A percentile compares a stretch with the other conserved stretches of the same genome.
phyloP scores from a whole-genome alignment of 2,888 invertebrate species.

The Cephus sareptanus region DNA sequence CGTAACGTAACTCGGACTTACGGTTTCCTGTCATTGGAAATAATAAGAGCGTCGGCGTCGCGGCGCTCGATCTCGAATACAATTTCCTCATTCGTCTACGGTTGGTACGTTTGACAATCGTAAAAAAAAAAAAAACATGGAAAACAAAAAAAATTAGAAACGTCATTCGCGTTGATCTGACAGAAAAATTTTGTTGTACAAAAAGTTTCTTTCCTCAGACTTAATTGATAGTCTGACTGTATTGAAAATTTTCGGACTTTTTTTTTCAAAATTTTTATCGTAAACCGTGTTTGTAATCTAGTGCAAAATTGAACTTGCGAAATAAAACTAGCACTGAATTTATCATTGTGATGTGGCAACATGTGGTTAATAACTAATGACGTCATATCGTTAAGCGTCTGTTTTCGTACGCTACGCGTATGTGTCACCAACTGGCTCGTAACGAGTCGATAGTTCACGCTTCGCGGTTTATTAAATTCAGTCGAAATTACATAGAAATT shows the following conservation, averaged over 20 bases:
- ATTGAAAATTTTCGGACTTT: too few relatives aligned
- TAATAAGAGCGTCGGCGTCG: background rate
- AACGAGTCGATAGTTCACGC: background rate
- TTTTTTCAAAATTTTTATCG: too few relatives aligned
- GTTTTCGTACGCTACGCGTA: background rate
- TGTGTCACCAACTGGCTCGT: background rate
- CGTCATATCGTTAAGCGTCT: background rate
- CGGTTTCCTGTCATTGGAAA: background rate
- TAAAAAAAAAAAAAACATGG: background rate
- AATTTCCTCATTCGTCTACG: background rate
- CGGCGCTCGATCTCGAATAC: background rate
- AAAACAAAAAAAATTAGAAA: background rate
- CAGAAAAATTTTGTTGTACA: background rate
- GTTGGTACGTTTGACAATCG: background rate
- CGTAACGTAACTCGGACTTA: conserved; percentile 5
- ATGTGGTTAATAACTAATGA: background rate
- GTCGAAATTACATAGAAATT: background rate
- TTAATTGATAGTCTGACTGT: too few relatives aligned
- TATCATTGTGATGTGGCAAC: background rate
- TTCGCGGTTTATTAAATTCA: background rate
- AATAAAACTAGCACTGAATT: background rate
- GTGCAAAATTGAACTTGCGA: background rate
- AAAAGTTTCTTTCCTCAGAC: background rate
- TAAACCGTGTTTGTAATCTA: background rate
- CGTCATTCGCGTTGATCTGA: too few relatives aligned